phyloP scores from a whole-genome alignment of 2,888 invertebrate species.

The Cactoblastis cactorum region DNA sequence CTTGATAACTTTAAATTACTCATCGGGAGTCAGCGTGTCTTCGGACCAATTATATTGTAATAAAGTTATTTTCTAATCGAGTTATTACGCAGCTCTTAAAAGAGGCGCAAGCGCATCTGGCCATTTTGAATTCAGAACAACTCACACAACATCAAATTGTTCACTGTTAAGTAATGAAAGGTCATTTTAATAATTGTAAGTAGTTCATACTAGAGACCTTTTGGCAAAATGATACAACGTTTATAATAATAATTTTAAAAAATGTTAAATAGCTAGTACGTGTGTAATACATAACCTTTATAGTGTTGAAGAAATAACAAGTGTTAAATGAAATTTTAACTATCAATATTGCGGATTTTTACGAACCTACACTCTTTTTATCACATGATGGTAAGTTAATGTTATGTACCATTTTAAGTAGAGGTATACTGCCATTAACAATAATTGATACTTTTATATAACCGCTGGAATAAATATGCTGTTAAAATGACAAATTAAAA shows the following conservation, averaged over 20 bases:
- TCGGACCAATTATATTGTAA: background rate
- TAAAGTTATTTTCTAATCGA: conserved; percentile 2
- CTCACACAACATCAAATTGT: background rate
- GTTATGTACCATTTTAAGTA: too few species aligned
- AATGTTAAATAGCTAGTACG: too few species aligned
- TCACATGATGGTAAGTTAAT: background rate
- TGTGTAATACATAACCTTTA: background rate
- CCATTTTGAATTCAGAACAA: conserved; percentile 1
- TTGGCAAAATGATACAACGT: too few species aligned
- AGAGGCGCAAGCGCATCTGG: background rate
- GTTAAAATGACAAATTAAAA: conserved; percentile 1
- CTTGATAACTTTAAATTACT: background rate
- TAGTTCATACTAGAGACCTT: too few species aligned
- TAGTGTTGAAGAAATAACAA: background rate
- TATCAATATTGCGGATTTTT: background rate
- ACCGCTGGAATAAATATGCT: background rate
- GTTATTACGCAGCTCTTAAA: background rate
- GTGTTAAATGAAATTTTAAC: background rate
- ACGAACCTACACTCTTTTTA: background rate
- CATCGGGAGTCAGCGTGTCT: background rate
- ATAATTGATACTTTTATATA: too few species aligned
- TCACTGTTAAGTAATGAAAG: background rate
- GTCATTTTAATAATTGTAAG: background rate
- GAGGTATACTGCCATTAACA: too few species aligned
- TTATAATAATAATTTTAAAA: too few species aligned